Base-by-base conservation (phyloP, 2,797 vertebrate species). In the Botia almorhae region DNA sequence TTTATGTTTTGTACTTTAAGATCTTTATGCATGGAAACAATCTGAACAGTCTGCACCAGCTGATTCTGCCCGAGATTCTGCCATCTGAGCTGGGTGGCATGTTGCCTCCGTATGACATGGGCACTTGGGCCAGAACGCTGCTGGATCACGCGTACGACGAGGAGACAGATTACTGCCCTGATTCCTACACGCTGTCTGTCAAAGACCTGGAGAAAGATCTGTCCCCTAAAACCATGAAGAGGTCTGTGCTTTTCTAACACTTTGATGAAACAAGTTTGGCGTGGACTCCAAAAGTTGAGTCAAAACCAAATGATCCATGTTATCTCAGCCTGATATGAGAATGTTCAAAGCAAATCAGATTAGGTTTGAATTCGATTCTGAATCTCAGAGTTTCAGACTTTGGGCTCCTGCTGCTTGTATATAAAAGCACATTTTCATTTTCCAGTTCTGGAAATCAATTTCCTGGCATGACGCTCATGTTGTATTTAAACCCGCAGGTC, bases 1-100 rank as follows among this genome's bases (percentile, higher is more conserved):
- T 21, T 70, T 12, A 1, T 39, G 14, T 81, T 48, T 70, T 75
- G 10, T 70, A 13, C 2, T 2, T 29, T 69, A 87, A 99, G 98
- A 99, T 99, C 95, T 99, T 99, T 93, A 95, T 99, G 91, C 98
- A 99, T 65, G 98, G 98, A 6, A 99, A 99, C 91, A 99, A 99
- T 87, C 94, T 99, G 89, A 99, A 98, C 90, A 99, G 97, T 88
- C 93, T 99, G 75, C 98, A 99, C 89, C 97, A 96, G 89, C 94
- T 99, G 68, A 97, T 99, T 87, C 96, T 98, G 87, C 98, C 98
- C 0, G 98, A 99, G 94, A 99, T 99, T 87, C 87, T 99, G 65
- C 98, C 98, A 43, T 99, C 98, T 1, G 98, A 99, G 85, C 96
- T 99, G 83, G 98, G 98, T 17, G 98, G 98, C 72, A 98, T 99